Evolutionary conservation across 64 coral and sea anemone genomes (phyloP), one percentile per base, ranked within the genome.

Genomic region (Orbicella faveolata): DNA sequence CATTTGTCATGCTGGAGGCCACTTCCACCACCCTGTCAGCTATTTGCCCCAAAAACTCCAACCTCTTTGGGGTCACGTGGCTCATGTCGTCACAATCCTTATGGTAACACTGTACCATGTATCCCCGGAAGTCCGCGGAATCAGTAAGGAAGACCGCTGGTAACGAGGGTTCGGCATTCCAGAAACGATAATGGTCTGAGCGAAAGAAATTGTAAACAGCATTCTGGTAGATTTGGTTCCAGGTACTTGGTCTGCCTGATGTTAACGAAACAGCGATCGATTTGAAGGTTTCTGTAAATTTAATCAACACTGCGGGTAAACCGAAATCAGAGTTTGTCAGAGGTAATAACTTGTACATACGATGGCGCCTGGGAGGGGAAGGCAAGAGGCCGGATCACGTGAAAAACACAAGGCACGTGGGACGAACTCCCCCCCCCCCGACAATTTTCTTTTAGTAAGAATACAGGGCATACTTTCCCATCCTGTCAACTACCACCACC

Each of bases 91-190:
- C 93, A 79, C 93, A 94, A 3, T 14, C 21, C 18, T 70, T 3
- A 53, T 94, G 93, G 52, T 94, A 94, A 21, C 93, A 94, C 9
- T 35, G 61, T 11, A 16, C 36, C 93, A 94, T 94, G 20, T 34
- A 79, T 67, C 74, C 88, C 10, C 93, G 88, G 26, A 90, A 94
- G 16, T 90, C 34, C 52, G 93, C 88, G 18, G 93, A 80, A 36
- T 94, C 93, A 9, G 93, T 94, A 11, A 94, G 4, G 75, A 94
- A 90, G 2, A 94, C 76, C 9, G 93, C 88, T 21, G 75, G 80
- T n/a, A 88, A 77, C 9, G 93, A 80, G 41, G 72, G 48, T 2
- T 84, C 34, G 6, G 52, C 72, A 63, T 94, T 72, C 93, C 93
- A 94, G 75, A 94, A 94, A n/a, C 33, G 67, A 19, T 34, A 64